These are phyloP conservation scores for Euspilapteryx auroguttella DNA, from an alignment of 2,888 invertebrate species.

Conservation along the genomic window DNA sequence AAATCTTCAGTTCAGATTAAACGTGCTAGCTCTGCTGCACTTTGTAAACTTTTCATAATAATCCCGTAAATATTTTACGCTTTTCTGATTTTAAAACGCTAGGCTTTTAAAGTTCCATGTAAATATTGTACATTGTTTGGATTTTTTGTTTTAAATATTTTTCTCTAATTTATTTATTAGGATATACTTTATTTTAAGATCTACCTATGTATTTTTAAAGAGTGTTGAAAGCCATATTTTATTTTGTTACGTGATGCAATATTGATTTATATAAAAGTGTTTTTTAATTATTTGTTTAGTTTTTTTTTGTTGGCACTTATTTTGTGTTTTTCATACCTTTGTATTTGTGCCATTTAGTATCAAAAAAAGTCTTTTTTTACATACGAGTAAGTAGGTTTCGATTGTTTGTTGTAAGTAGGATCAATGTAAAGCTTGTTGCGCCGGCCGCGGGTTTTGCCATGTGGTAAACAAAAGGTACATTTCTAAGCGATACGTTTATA, in stretches of 20 bases:
- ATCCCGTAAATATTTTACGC: too few species aligned
- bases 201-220: conserved; percentile 32
- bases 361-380: too few species aligned
- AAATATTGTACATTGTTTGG: conserved; percentile 61
- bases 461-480: too few species aligned
- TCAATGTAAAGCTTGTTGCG: conserved; percentile 51
- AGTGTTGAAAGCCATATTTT: conserved; percentile 31
- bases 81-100: conserved; percentile 27
- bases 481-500: too few species aligned
- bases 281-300: conserved; percentile 16
- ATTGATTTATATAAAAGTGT: conserved; percentile 17
- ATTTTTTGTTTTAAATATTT: conserved; percentile 26
- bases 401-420: conserved; percentile 46
- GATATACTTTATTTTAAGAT: conserved; percentile 29
- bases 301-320: conserved; percentile 17
- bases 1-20: too few species aligned
- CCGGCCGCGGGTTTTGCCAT: conserved; percentile 19
- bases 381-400: conserved; percentile 43
- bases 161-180: conserved; percentile 53
- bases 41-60: too few species aligned
- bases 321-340: conserved; percentile 15
- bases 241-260: conserved; percentile 33
- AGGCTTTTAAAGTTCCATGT: conserved; percentile 45
- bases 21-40: too few species aligned
- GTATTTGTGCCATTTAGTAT: conserved; percentile 41